phyloP scores from a whole-genome alignment of 2,888 invertebrate species.

The Clanis bilineata region DNA sequence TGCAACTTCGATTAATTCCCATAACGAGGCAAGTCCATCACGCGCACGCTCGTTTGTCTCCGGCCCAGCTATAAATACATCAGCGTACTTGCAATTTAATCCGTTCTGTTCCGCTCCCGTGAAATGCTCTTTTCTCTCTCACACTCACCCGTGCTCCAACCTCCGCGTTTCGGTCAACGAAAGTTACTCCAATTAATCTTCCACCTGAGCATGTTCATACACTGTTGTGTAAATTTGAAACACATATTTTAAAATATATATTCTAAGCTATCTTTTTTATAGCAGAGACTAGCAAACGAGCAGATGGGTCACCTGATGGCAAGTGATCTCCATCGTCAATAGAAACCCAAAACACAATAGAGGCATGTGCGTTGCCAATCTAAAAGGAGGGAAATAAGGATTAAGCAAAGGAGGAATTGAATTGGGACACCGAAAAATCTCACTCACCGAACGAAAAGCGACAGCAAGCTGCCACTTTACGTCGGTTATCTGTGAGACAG shows the following conservation, averaged over 20 bases:
- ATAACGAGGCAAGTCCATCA: slow-evolving; percentile 82
- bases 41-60: slow-evolving; percentile 79
- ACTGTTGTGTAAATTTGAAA: slow-evolving; percentile 55
- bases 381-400: too few species aligned
- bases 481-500: too few species aligned
- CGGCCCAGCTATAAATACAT: slow-evolving; percentile 79
- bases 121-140: slow-evolving; percentile 51
- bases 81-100: slow-evolving; percentile 81
- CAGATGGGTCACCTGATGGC: too few species aligned
- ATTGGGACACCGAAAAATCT: too few species aligned
- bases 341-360: too few species aligned
- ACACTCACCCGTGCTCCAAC: slow-evolving; percentile 38
- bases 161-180: slow-evolving; percentile 57
- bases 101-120: slow-evolving; percentile 72
- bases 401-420: too few species aligned
- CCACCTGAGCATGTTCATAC: slow-evolving; percentile 47
- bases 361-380: too few species aligned
- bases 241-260: slow-evolving; percentile 40
- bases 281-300: too few species aligned
- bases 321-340: too few species aligned
- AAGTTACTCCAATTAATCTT: slow-evolving; percentile 69
- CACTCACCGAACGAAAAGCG: too few species aligned
- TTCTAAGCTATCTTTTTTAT: too few species aligned
- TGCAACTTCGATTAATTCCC: slow-evolving; percentile 80
- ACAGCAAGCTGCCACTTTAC: too few species aligned